Evolutionary conservation across 2,113 vertebrate species (phyloP).

Genomic region (Sardina pilchardus): DNA sequence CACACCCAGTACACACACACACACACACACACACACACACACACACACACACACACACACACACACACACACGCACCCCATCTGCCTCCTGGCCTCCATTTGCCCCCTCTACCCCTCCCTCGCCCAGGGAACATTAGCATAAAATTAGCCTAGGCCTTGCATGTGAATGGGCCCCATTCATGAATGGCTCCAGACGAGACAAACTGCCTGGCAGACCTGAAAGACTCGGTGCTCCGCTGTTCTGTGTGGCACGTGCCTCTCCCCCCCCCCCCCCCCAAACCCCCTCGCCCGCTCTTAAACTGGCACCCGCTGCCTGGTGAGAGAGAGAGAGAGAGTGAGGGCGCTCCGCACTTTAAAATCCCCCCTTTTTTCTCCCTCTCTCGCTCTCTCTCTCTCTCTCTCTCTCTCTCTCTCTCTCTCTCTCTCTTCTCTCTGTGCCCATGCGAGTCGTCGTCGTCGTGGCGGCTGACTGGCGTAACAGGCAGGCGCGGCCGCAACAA

Average conservation of each 20-base stretch:
- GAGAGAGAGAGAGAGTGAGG: slow-evolving; percentile 17
- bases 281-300: slow-evolving; percentile 43
- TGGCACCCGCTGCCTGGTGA: slow-evolving; percentile 59
- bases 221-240: slow-evolving; percentile 28
- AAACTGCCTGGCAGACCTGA: slow-evolving; percentile 56
- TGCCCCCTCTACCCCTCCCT: slow-evolving; percentile 42
- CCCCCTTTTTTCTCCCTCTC: too few relatives aligned
- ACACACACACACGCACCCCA: slow-evolving; percentile 36
- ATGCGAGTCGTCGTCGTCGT: not conserved
- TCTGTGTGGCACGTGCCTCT: slow-evolving; percentile 51
- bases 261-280: slow-evolving; percentile 37
- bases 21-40: slow-evolving; percentile 19
- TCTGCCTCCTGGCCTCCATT: slow-evolving; percentile 28
- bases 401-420: slow-evolving; percentile 59
- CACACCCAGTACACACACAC: slow-evolving; percentile 15
- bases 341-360: not conserved
- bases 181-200: slow-evolving; percentile 57
- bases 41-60: slow-evolving; percentile 16
- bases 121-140: slow-evolving; percentile 62
- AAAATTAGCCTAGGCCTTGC: slow-evolving; percentile 66
- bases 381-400: slow-evolving; percentile 50
- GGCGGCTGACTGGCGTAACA: slow-evolving; percentile 66
- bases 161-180: slow-evolving; percentile 69
- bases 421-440: slow-evolving; percentile 45
- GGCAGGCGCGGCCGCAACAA: slow-evolving; percentile 73